Evolutionary conservation across 2,888 invertebrate genomes (phyloP).

Genomic region (Andrena flavipes): DNA sequence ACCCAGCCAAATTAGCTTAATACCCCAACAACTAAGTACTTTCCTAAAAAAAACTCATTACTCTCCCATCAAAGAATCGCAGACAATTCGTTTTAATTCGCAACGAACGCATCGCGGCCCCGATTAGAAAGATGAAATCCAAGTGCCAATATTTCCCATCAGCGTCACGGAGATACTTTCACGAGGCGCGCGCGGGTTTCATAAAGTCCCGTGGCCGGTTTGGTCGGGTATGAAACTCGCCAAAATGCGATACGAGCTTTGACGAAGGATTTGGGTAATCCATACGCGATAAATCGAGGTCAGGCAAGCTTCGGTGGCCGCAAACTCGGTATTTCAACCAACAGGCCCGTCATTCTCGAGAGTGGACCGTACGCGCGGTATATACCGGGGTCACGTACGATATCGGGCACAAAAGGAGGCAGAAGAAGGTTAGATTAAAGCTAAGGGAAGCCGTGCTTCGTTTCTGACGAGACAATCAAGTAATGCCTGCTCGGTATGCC

Average conservation of each 20-base stretch:
- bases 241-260: constrained; percentile 13
- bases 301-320: constrained; percentile 57
- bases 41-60: too few species aligned
- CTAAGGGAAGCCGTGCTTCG: constrained; percentile 33
- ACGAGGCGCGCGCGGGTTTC: background rate
- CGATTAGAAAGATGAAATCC: background rate
- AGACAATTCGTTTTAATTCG: background rate
- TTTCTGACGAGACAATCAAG: constrained; percentile 81
- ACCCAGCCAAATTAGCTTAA: background rate
- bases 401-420: constrained; percentile 43
- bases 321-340: constrained; percentile 65
- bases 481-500: constrained; percentile 84
- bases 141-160: background rate
- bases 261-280: constrained; percentile 32
- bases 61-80: background rate
- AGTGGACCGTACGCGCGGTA: constrained; percentile 30
- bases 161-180: background rate
- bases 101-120: background rate
- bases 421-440: constrained; percentile 36
- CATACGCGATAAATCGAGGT: constrained; percentile 22
- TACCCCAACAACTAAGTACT: too few species aligned
- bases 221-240: constrained; percentile 2
- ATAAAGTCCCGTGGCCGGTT: background rate
- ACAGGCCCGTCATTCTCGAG: constrained; percentile 69
- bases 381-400: constrained; percentile 52